A percentile compares a stretch with the other conserved stretches of the same genome.
These are phyloP conservation scores for Andrena cerasifolii DNA, from an alignment of 1,140 invertebrate species.

Conservation along the genomic window DNA sequence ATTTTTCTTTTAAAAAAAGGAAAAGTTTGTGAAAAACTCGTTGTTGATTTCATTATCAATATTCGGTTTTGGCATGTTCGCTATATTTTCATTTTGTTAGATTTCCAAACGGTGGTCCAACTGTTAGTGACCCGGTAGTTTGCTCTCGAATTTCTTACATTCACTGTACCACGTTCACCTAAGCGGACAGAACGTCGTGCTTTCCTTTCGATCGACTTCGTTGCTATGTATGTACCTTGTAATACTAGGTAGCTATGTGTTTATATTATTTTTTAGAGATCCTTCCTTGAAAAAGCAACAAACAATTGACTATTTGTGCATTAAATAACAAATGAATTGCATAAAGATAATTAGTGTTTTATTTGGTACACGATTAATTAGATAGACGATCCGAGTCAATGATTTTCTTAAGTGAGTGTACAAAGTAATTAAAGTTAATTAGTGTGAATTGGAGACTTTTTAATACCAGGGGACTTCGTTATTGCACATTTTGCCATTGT, in stretches of 20 bases:
- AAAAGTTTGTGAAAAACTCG: too few relatives aligned
- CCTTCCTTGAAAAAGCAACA: not conserved
- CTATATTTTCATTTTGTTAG: not conserved
- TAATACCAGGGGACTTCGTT: too few relatives aligned
- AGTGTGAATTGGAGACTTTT: too few relatives aligned
- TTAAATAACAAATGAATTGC: not conserved
- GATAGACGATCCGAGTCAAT: too few relatives aligned
- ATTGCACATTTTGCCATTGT: too few relatives aligned
- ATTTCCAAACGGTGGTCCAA: constrained; percentile 17
- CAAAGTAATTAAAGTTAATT: too few relatives aligned
- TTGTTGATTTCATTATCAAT: not conserved
- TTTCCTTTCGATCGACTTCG: constrained; percentile 43
- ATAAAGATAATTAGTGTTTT: too few relatives aligned
- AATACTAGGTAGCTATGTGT: not conserved
- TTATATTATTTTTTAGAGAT: not conserved
- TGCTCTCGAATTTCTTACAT: constrained; percentile 52
- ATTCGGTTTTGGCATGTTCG: not conserved
- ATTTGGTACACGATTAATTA: too few relatives aligned
- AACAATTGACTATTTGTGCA: not conserved
- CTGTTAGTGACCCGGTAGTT: constrained; percentile 40
- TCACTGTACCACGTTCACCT: constrained; percentile 49
- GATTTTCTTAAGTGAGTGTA: too few relatives aligned
- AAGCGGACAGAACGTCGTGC: constrained; percentile 32
- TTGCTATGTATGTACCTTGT: not conserved
- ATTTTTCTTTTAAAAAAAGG: too few relatives aligned